Evolutionary conservation across 92 coral and sea anemone genomes (phyloP).

Genomic region (Porites evermanni): DNA sequence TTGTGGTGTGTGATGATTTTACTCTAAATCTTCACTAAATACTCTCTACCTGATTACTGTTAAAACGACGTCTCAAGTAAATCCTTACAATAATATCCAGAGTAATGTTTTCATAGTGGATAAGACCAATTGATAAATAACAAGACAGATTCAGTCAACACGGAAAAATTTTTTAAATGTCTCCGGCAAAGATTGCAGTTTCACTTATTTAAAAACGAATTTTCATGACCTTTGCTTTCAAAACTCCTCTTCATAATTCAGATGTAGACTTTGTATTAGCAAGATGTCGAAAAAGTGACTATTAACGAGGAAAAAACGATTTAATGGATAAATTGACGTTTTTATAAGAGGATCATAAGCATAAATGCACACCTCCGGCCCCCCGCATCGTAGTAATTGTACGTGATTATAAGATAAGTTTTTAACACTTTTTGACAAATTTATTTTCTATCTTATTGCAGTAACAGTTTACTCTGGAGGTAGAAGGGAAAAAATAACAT

Average conservation of each 20-base stretch:
- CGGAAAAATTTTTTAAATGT: neutral
- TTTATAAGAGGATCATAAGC: neutral
- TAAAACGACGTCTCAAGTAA: neutral
- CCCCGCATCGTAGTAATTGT: neutral
- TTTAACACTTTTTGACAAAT: neutral
- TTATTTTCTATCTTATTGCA: neutral
- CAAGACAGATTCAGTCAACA: neutral
- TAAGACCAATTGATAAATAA: too few relatives aligned
- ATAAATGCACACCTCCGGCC: neutral
- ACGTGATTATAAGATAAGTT: neutral
- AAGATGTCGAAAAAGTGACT: neutral
- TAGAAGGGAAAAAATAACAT: neutral
- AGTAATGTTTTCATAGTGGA: neutral
- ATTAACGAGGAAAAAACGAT: neutral
- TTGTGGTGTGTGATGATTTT: neutral
- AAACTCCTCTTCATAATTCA: neutral
- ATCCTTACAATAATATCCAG: neutral
- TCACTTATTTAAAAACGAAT: too few relatives aligned
- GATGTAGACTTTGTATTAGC: neutral
- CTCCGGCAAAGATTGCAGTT: neutral
- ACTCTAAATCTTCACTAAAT: neutral
- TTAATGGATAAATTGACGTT: neutral
- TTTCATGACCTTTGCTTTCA: neutral
- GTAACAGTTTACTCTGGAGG: neutral
- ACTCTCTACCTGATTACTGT: neutral